Conservation (phyloP, 1,140 invertebrate genomes). For the Pteromalus puparum region DNA sequence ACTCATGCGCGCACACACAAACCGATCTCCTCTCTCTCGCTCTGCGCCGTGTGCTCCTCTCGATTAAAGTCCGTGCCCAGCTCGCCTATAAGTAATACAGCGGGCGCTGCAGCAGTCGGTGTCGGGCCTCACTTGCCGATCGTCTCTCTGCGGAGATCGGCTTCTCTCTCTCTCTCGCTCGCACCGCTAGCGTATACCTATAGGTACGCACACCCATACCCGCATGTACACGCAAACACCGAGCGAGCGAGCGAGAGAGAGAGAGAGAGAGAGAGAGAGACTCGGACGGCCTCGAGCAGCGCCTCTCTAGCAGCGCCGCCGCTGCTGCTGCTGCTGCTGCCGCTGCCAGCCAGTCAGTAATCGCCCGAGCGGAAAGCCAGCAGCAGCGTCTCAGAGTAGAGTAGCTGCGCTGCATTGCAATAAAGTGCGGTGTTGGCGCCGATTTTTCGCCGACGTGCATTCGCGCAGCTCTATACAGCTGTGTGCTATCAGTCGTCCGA, state of each 20-base stretch:
- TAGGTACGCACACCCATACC: neutral
- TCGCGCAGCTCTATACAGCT: too few species aligned
- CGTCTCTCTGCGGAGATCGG: neutral
- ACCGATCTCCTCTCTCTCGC: neutral
- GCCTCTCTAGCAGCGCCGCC: constrained; percentile 37
- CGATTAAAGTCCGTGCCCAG: too few species aligned
- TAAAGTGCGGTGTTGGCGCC: neutral
- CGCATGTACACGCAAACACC: neutral
- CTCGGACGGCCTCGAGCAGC: constrained; percentile 44
- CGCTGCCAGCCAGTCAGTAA: constrained; percentile 30
- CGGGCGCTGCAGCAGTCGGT: neutral
- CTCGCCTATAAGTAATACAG: neutral
- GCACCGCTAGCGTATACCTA: too few species aligned
- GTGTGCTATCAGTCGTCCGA: too few species aligned
- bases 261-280: neutral
- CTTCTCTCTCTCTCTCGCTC: neutral
- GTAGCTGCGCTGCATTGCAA: neutral
- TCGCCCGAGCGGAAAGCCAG: constrained; percentile 29
- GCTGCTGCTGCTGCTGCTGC: constrained; percentile 1
- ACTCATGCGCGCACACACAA: neutral
- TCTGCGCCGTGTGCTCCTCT: neutral
- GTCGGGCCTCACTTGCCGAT: neutral
- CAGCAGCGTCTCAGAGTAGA: constrained; percentile 1
- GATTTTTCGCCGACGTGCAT: neutral
- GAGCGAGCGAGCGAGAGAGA: neutral